Conservation (phyloP, 1,140 invertebrate genomes). For the Dreissena polymorpha region DNA sequence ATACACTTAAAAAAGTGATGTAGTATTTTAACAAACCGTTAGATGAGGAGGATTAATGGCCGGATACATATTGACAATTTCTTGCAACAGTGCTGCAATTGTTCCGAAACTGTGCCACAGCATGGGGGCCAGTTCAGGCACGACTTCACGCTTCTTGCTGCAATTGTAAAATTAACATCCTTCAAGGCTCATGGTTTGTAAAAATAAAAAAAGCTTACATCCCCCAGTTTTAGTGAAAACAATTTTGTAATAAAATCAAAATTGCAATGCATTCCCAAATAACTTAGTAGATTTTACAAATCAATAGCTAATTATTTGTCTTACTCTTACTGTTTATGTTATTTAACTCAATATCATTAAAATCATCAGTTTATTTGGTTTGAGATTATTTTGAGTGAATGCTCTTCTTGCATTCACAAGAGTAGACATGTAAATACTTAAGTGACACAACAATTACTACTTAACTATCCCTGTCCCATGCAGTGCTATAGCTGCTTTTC, state of each 20-base stretch:
- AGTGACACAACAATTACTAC: too few relatives aligned
- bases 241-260: not conserved
- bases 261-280: not conserved
- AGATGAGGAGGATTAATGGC: slow-evolving; percentile 98
- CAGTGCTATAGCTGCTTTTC: too few relatives aligned
- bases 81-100: slow-evolving; percentile 95
- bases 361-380: too few relatives aligned
- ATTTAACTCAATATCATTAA: too few relatives aligned
- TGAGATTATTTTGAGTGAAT: too few relatives aligned
- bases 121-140: slow-evolving; percentile 97
- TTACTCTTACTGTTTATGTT: not conserved
- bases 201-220: not conserved
- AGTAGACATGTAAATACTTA: too few relatives aligned
- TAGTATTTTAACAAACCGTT: slow-evolving; percentile 82
- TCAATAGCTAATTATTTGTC: too few relatives aligned
- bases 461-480: too few relatives aligned
- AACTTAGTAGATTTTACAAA: not conserved
- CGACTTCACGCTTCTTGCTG: slow-evolving; percentile 98
- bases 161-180: slow-evolving; percentile 18
- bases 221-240: not conserved
- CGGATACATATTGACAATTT: slow-evolving; percentile 97
- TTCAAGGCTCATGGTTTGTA: not conserved
- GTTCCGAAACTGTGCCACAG: slow-evolving; percentile 99
- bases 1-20: not conserved
- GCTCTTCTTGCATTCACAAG: too few relatives aligned